phyloP scores from a whole-genome alignment of 2,113 vertebrate genomes.

The Saimiri boliviensis region DNA sequence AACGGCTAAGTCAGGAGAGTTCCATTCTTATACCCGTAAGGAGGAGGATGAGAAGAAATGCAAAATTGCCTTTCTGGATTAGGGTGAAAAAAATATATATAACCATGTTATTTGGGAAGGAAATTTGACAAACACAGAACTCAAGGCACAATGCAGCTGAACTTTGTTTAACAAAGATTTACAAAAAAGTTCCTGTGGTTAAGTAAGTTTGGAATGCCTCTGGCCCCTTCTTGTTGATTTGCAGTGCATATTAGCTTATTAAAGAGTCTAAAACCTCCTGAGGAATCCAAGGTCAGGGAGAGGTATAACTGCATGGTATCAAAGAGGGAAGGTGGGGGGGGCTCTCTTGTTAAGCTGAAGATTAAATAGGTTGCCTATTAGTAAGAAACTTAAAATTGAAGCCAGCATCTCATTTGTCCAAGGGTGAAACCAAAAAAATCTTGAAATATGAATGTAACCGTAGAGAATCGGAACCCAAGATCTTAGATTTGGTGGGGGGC shows the following conservation, averaged over 20 bases:
- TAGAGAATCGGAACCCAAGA: not conserved
- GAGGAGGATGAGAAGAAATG: not conserved
- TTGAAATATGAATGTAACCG: not conserved
- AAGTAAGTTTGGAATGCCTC: not conserved
- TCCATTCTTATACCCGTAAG: not conserved
- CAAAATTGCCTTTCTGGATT: conserved; percentile 25
- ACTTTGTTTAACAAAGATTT: not conserved
- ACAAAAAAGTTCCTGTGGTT: not conserved
- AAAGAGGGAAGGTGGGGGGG: not conserved
- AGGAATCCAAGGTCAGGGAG: not conserved
- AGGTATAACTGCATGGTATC: not conserved
- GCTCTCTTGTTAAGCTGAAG: not conserved
- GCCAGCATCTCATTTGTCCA: not conserved
- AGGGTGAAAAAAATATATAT: not conserved
- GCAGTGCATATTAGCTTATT: not conserved
- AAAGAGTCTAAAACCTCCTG: not conserved
- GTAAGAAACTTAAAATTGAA: not conserved
- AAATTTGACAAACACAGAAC: not conserved
- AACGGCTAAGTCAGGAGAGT: conserved; percentile 36
- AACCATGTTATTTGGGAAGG: conserved; percentile 19
- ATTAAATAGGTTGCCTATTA: not conserved
- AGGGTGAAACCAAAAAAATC: not conserved
- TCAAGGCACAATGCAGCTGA: not conserved
- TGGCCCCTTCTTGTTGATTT: conserved; percentile 1
- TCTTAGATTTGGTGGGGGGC: not conserved